A percentile compares a stretch with the other conserved stretches of the same genome.
Evolutionary conservation across 2,888 invertebrate genomes (phyloP).

Genomic region (Limenitis camilla): DNA sequence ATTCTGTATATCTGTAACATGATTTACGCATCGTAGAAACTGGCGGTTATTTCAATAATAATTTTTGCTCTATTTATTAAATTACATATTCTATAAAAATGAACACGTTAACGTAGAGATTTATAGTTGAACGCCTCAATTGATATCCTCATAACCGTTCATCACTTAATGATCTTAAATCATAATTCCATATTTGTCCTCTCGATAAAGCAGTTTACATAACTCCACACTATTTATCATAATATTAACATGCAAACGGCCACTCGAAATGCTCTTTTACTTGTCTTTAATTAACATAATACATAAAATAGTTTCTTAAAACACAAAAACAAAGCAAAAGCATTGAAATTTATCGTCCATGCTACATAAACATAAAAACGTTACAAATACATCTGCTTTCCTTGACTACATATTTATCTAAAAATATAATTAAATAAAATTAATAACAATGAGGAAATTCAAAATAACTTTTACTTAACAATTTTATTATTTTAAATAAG

Average conservation of each 20-base stretch:
- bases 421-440: too few relatives aligned
- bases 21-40: too few relatives aligned
- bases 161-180: slow-evolving; percentile 11
- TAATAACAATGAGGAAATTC: too few relatives aligned
- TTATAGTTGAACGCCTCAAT: slow-evolving; percentile 7
- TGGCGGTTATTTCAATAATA: too few relatives aligned
- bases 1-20: too few relatives aligned
- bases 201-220: not conserved
- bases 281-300: slow-evolving; percentile 11
- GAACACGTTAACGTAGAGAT: not conserved
- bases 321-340: too few relatives aligned
- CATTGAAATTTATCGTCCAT: slow-evolving; percentile 3
- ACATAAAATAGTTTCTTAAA: not conserved
- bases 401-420: too few relatives aligned
- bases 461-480: too few relatives aligned
- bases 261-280: slow-evolving; percentile 4
- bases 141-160: slow-evolving; percentile 1
- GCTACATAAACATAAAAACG: not conserved
- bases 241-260: slow-evolving; percentile 1
- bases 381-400: not conserved
- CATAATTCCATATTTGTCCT: slow-evolving; percentile 10
- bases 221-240: not conserved
- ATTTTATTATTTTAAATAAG: too few relatives aligned
- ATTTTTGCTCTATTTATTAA: not conserved
- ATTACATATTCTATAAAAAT: not conserved